Evolutionary conservation across 2,888 invertebrate genomes (phyloP).

Genomic region (Anthophora plumipes): DNA sequence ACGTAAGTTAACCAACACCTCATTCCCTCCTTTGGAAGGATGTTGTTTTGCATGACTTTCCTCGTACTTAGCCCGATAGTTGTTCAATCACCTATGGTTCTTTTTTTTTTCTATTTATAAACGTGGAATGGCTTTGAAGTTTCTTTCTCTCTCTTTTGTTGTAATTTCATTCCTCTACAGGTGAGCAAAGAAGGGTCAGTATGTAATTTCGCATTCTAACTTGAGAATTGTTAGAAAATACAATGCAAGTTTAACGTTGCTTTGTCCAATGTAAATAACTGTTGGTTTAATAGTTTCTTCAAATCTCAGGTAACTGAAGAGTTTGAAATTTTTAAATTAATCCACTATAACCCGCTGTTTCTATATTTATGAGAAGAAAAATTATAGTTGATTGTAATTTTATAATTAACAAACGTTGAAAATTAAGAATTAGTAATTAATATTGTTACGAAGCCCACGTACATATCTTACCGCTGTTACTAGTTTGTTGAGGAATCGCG

Average conservation of each 20-base stretch:
- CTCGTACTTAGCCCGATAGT: slow-evolving; percentile 25
- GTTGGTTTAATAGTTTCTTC: no score
- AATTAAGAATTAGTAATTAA: no score
- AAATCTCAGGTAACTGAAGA: no score
- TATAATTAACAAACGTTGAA: no score
- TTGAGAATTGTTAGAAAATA: not conserved
- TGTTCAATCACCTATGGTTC: not conserved
- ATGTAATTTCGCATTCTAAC: not conserved
- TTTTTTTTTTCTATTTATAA: slow-evolving; percentile 25
- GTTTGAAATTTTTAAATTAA: no score
- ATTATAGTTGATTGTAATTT: no score
- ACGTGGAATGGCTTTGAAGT: slow-evolving; percentile 7
- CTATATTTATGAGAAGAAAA: no score
- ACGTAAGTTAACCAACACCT: slow-evolving; percentile 29
- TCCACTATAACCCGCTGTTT: no score
- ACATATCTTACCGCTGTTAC: no score
- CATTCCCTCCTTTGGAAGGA: slow-evolving; percentile 35
- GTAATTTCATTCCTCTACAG: not conserved
- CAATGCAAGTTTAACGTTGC: not conserved
- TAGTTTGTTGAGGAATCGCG: no score
- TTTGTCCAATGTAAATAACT: no score
- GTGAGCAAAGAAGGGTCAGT: not conserved
- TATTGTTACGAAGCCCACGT: no score
- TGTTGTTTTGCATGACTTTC: slow-evolving; percentile 31
- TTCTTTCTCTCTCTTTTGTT: not conserved